Percentiles rank a stretch among this genome's conserved stretches.
These are phyloP conservation scores for Reticulitermes speratus DNA, from an alignment of 1,140 invertebrate species.

Conservation along the genomic window DNA sequence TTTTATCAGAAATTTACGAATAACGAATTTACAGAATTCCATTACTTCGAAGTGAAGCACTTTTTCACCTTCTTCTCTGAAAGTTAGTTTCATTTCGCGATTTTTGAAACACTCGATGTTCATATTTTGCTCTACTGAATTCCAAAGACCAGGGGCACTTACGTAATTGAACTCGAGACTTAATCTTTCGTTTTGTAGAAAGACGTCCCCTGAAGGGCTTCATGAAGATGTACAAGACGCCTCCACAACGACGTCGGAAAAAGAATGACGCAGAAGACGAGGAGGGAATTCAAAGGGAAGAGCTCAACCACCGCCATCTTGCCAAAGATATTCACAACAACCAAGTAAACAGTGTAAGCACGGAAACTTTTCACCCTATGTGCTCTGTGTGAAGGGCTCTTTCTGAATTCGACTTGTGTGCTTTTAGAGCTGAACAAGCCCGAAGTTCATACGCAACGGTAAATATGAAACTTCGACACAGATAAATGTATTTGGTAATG, in stretches of 20 bases:
- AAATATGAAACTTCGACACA: too few species aligned
- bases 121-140: neutral
- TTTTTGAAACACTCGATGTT: neutral
- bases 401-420: too few species aligned
- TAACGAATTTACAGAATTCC: too few species aligned
- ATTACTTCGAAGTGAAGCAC: too few species aligned
- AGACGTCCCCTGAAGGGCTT: slow-evolving; percentile 53
- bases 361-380: neutral
- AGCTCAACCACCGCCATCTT: slow-evolving; percentile 26
- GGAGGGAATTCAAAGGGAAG: neutral
- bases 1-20: too few species aligned
- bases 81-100: too few species aligned
- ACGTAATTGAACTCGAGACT: neutral
- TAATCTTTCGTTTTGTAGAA: slow-evolving; percentile 42
- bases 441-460: too few species aligned
- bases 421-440: too few species aligned
- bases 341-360: neutral
- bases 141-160: slow-evolving; percentile 1
- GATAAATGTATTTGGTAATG: too few species aligned
- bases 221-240: slow-evolving; percentile 57
- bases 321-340: slow-evolving; percentile 23
- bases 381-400: too few species aligned
- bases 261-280: slow-evolving; percentile 41
- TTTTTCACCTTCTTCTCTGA: too few species aligned
- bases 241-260: slow-evolving; percentile 53